phyloP scores from a whole-genome alignment of 2,888 invertebrate genomes.

The Archaeoteleia sp. region DNA sequence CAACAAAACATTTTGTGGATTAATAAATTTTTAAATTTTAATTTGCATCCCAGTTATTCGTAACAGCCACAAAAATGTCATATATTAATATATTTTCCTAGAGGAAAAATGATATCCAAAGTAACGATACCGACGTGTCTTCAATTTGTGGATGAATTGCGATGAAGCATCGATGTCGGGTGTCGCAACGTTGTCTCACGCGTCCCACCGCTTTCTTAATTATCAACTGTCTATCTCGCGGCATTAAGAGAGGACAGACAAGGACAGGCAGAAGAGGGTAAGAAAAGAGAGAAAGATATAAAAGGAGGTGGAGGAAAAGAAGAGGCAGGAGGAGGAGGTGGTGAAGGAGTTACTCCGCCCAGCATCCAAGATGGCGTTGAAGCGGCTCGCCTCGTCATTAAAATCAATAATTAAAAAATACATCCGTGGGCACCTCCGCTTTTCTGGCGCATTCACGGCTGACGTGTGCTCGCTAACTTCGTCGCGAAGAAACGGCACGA shows the following conservation, averaged over 20 bases:
- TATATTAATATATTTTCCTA: too few relatives aligned
- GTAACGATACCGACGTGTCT: slow-evolving; percentile 41
- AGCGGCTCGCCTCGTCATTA: slow-evolving; percentile 74
- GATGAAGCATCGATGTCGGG: slow-evolving; percentile 60
- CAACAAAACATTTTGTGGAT: too few relatives aligned
- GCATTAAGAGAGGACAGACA: slow-evolving; percentile 61
- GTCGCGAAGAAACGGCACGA: slow-evolving; percentile 44
- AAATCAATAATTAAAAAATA: slow-evolving; percentile 76
- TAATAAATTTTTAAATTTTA: too few relatives aligned
- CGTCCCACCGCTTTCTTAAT: slow-evolving; percentile 74
- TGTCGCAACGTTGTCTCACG: slow-evolving; percentile 69
- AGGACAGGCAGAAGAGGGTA: slow-evolving; percentile 41
- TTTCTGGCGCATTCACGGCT: slow-evolving; percentile 70
- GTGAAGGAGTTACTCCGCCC: slow-evolving; percentile 74
- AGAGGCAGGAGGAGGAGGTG: slow-evolving; percentile 56
- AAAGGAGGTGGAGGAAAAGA: slow-evolving; percentile 55
- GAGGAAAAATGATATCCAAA: slow-evolving; percentile 31
- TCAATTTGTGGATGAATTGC: slow-evolving; percentile 57
- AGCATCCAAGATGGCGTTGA: slow-evolving; percentile 75
- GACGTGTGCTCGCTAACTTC: slow-evolving; percentile 64
- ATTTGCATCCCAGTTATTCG: too few relatives aligned
- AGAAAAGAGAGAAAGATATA: slow-evolving; percentile 45
- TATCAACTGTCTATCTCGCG: slow-evolving; percentile 74
- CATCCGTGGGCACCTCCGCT: slow-evolving; percentile 74
- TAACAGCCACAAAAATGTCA: too few relatives aligned